These are phyloP conservation scores for Hyposoter didymator DNA, from an alignment of 2,888 invertebrate genomes.

Conservation along the genomic window DNA sequence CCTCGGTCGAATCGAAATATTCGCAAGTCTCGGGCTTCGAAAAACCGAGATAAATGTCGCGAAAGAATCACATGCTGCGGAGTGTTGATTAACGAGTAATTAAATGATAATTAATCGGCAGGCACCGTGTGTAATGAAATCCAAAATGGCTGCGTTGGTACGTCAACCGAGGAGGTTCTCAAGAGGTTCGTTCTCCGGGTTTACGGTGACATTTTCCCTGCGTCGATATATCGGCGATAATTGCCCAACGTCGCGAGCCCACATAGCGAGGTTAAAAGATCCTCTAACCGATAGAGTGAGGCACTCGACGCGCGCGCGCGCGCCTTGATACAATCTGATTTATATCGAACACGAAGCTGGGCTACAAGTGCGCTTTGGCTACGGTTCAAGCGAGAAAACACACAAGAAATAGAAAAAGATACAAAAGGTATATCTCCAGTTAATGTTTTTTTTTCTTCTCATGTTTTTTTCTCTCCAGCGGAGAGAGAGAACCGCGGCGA, in stretches of 20 bases:
- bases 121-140: not conserved
- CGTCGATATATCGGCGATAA: constrained; percentile 81
- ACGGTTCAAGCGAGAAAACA: constrained; percentile 64
- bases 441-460: not conserved
- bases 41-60: not conserved
- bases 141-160: not conserved
- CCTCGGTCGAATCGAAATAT: too few species aligned
- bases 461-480: not conserved
- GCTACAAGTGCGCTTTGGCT: constrained; percentile 65
- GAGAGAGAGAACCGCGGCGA: constrained; percentile 35
- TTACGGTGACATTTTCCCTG: constrained; percentile 79
- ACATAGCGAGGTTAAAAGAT: constrained; percentile 72
- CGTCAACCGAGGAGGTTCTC: constrained; percentile 38
- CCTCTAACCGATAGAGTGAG: constrained; percentile 75
- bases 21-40: not conserved
- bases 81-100: not conserved
- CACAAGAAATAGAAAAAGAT: constrained; percentile 60
- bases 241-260: constrained; percentile 76
- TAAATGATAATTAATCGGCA: not conserved
- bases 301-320: constrained; percentile 71
- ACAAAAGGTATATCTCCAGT: constrained; percentile 53
- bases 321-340: constrained; percentile 81
- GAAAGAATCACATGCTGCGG: not conserved
- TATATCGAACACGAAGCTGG: constrained; percentile 79
- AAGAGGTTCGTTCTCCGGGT: constrained; percentile 60